phyloP scores from a whole-genome alignment of 2,113 vertebrate species.

The Sinocyclocheilus anshuiensis region DNA sequence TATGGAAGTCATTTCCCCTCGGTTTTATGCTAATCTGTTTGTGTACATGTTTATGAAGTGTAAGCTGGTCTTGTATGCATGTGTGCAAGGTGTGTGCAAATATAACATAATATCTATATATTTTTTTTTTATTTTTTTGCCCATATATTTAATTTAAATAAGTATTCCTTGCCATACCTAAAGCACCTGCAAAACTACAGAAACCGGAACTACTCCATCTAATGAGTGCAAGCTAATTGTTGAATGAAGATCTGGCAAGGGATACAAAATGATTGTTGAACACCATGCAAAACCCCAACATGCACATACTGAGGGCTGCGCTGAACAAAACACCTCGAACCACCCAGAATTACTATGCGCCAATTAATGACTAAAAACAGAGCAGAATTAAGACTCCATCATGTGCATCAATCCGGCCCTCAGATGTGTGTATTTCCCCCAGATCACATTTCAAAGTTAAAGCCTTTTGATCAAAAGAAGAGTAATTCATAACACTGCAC shows the following conservation, averaged over 20 bases:
- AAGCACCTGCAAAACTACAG: neutral
- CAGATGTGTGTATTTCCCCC: constrained; percentile 44
- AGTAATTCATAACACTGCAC: constrained; percentile 75
- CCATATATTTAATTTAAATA: constrained; percentile 55
- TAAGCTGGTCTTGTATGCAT: constrained; percentile 76
- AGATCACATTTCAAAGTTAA: constrained; percentile 63
- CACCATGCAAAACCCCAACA: constrained; percentile 72
- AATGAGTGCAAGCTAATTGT: neutral
- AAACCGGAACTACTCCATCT: neutral
- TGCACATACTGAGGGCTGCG: constrained; percentile 49
- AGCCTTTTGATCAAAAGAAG: constrained; percentile 71
- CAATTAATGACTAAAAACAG: constrained; percentile 11
- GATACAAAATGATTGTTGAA: constrained; percentile 65
- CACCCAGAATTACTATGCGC: constrained; percentile 41
- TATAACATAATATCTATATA: constrained; percentile 54
- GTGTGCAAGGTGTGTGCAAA: constrained; percentile 58
- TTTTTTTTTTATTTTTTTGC: constrained; percentile 63
- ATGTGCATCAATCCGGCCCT: constrained; percentile 32
- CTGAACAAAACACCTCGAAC: constrained; percentile 36
- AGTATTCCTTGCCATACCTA: constrained; percentile 68
- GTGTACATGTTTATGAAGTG: constrained; percentile 63
- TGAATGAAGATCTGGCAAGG: constrained; percentile 63
- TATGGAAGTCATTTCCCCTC: constrained; percentile 67
- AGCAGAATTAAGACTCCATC: constrained; percentile 37
- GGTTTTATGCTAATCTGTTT: constrained; percentile 64